Evolutionary conservation across 1,140 invertebrate genomes (phyloP).

Genomic region (Wiebesia pumilae): DNA sequence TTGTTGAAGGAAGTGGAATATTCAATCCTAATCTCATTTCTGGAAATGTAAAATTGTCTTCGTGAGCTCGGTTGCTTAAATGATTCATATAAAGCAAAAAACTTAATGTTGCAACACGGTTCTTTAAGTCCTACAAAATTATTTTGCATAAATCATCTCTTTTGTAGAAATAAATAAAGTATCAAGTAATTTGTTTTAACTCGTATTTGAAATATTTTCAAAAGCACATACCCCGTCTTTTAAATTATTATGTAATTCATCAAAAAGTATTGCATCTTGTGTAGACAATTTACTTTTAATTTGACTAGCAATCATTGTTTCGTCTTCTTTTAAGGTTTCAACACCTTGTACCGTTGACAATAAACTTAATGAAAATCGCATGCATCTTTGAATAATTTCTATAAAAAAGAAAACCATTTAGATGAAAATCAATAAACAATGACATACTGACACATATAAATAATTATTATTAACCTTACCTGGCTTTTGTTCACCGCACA

Average conservation of each 20-base stretch:
- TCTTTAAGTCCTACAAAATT: conserved; percentile 64
- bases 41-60: conserved; percentile 64
- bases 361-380: conserved; percentile 68
- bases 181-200: neutral
- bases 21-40: conserved; percentile 65
- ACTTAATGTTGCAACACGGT: conserved; percentile 64
- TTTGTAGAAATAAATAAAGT: conserved; percentile 1
- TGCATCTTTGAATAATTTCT: conserved; percentile 49
- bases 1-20: conserved; percentile 66
- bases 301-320: conserved; percentile 64
- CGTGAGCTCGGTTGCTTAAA: conserved; percentile 58
- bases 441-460: neutral
- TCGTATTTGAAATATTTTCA: neutral
- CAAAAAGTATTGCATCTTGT: conserved; percentile 66
- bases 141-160: neutral
- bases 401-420: conserved; percentile 26
- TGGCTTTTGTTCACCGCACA: conserved; percentile 72
- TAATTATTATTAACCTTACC: conserved; percentile 63
- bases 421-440: conserved; percentile 11
- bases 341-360: conserved; percentile 67
- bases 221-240: conserved; percentile 66
- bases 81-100: conserved; percentile 68
- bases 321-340: conserved; percentile 69
- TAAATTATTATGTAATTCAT: conserved; percentile 70
- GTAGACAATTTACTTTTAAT: conserved; percentile 68